A percentile compares a stretch with the other conserved stretches of the same genome.
Conservation (phyloP, 2,888 invertebrate genomes). For the Gandaritis pyraliata region DNA sequence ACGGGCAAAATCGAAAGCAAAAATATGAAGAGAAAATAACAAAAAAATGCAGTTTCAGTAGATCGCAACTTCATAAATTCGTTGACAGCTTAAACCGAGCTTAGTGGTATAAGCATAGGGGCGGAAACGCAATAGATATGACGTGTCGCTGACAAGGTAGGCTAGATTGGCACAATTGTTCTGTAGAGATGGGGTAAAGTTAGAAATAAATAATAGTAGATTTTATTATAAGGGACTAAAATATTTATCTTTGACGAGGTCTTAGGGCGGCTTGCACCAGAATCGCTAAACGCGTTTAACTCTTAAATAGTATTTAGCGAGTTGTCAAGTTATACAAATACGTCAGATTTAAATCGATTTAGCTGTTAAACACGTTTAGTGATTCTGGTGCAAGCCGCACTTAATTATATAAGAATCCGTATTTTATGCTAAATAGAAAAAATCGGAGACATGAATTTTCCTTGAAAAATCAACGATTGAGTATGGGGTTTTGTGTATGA, state of each 20-base stretch:
- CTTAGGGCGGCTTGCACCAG: too few species aligned
- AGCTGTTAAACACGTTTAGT: too few species aligned
- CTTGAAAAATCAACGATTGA: too few species aligned
- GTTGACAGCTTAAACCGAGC: slow-evolving; percentile 15
- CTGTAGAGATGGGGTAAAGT: slow-evolving; percentile 12
- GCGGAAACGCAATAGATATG: slow-evolving; percentile 12
- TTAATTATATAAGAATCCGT: too few species aligned
- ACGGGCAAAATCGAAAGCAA: not conserved
- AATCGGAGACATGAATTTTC: too few species aligned
- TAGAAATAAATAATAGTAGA: not conserved
- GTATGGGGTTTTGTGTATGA: too few species aligned
- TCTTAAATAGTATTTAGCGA: too few species aligned
- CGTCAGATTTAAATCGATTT: too few species aligned
- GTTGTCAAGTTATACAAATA: too few species aligned
- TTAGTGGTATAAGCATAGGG: slow-evolving; percentile 4
- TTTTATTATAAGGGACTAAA: not conserved
- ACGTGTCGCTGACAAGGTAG: slow-evolving; percentile 24
- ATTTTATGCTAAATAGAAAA: too few species aligned
- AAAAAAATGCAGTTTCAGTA: slow-evolving; percentile 8
- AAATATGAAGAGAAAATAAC: slow-evolving; percentile 21
- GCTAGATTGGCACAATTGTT: slow-evolving; percentile 27
- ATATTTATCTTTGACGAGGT: not conserved
- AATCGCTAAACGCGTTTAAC: too few species aligned
- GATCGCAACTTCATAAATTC: not conserved
- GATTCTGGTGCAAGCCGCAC: too few species aligned